Evolutionary conservation across 2,113 vertebrate species (phyloP).

Genomic region (Danionella cerebrum): DNA sequence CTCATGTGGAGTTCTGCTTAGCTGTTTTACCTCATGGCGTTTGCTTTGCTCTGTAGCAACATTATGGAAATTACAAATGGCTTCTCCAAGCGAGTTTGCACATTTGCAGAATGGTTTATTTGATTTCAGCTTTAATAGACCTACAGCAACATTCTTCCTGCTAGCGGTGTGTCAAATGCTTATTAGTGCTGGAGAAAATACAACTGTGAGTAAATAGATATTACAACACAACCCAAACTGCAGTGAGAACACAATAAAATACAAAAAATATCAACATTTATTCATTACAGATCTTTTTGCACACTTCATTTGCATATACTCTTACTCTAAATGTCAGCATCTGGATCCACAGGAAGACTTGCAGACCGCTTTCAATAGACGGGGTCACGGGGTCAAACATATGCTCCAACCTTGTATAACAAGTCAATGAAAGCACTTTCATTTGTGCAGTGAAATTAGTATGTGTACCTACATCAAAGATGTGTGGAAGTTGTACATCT

Average conservation of each 20-base stretch:
- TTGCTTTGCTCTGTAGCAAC: neutral
- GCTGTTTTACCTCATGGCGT: neutral
- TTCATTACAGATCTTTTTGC: too few species aligned
- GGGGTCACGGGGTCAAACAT: too few species aligned
- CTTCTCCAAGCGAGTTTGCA: constrained; percentile 20
- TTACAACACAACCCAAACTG: constrained; percentile 7
- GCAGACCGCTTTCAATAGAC: too few species aligned
- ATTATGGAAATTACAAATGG: constrained; percentile 31
- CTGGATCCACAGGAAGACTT: too few species aligned
- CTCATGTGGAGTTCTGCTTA: neutral
- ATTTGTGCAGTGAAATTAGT: too few species aligned
- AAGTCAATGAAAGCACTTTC: too few species aligned
- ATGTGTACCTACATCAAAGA: too few species aligned
- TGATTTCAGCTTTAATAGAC: constrained; percentile 29
- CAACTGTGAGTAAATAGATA: neutral
- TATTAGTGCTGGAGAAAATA: neutral
- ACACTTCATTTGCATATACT: too few species aligned
- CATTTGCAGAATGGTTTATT: constrained; percentile 26
- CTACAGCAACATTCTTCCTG: constrained; percentile 20
- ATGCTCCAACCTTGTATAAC: too few species aligned
- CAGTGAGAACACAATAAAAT: neutral
- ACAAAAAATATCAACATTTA: too few species aligned
- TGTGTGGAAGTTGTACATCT: too few species aligned
- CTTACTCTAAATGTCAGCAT: too few species aligned
- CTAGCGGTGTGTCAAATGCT: constrained; percentile 8